Percentiles rank a stretch among this genome's conserved stretches.
These are phyloP conservation scores for Chionodraco myersi DNA, from an alignment of 2,113 vertebrate species.

Conservation along the genomic window DNA sequence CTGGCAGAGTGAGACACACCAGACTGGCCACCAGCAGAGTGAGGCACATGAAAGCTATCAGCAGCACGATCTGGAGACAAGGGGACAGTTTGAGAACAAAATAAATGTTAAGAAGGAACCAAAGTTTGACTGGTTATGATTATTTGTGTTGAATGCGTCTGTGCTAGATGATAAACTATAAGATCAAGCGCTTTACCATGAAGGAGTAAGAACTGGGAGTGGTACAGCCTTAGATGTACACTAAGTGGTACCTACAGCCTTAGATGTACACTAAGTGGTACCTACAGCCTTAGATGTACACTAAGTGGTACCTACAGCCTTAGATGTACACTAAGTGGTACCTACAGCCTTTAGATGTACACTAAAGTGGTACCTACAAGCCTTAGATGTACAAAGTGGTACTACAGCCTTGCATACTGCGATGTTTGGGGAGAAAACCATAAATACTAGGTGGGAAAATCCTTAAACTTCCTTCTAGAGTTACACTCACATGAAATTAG, in stretches of 20 bases:
- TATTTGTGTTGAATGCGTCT: background rate
- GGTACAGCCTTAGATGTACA: background rate
- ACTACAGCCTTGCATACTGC: background rate
- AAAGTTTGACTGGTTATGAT: background rate
- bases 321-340: too few species aligned
- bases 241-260: background rate
- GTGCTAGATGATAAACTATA: background rate
- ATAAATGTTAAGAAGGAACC: background rate
- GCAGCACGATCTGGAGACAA: constrained; percentile 90
- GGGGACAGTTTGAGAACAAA: constrained; percentile 9
- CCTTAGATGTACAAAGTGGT: background rate
- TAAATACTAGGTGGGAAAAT: too few species aligned
- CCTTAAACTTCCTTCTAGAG: too few species aligned
- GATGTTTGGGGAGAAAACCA: too few species aligned
- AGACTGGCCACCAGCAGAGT: constrained; percentile 96
- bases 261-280: constrained; percentile 10
- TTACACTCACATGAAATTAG: too few species aligned
- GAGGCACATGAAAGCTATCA: constrained; percentile 97
- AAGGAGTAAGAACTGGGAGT: constrained; percentile 21
- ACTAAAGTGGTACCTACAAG: constrained; percentile 8
- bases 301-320: background rate
- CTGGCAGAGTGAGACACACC: constrained; percentile 97
- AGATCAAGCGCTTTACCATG: constrained; percentile 4
- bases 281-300: background rate
- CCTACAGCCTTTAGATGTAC: background rate